These are phyloP conservation scores for Thunnus albacares DNA, from an alignment of 2,797 vertebrate species.

Conservation along the genomic window DNA sequence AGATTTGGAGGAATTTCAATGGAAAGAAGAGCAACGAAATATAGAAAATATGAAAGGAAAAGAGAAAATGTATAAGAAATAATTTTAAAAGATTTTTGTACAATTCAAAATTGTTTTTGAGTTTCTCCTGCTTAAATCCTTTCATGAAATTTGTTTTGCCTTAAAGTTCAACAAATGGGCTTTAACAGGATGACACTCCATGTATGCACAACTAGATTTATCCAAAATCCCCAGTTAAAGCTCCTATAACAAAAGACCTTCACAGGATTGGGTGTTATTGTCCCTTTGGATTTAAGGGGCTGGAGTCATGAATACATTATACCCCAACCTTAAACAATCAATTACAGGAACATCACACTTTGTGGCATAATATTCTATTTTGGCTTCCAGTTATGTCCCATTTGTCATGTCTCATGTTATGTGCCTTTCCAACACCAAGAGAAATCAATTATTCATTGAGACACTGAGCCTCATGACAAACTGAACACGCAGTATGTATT, in stretches of 20 bases:
- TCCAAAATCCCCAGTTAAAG: conserved; percentile 46
- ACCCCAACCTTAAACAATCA: conserved; percentile 28
- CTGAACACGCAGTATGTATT: conserved; percentile 34
- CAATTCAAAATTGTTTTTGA: background rate
- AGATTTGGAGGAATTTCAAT: background rate
- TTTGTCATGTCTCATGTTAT: conserved; percentile 22
- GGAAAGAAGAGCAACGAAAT: background rate
- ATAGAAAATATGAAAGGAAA: background rate
- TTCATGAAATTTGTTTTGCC: conserved; percentile 27
- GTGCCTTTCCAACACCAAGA: conserved; percentile 25
- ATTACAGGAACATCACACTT: conserved; percentile 39
- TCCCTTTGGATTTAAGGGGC: conserved; percentile 42
- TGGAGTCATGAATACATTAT: conserved; percentile 36
- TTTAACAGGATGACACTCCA: conserved; percentile 24
- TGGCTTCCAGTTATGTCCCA: conserved; percentile 8
- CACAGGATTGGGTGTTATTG: conserved; percentile 18
- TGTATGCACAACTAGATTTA: conserved; percentile 31
- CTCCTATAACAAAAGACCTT: conserved; percentile 33
- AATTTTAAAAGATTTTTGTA: background rate
- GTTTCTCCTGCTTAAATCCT: conserved; percentile 5
- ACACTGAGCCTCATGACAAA: conserved; percentile 33
- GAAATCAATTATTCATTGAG: conserved; percentile 44
- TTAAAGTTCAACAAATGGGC: conserved; percentile 24
- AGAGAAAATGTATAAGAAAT: background rate
- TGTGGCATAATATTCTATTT: conserved; percentile 27